Evolutionary conservation across 2,797 vertebrate genomes (phyloP), one percentile per base, ranked within the genome.

Genomic region (Poecilia gillii): DNA sequence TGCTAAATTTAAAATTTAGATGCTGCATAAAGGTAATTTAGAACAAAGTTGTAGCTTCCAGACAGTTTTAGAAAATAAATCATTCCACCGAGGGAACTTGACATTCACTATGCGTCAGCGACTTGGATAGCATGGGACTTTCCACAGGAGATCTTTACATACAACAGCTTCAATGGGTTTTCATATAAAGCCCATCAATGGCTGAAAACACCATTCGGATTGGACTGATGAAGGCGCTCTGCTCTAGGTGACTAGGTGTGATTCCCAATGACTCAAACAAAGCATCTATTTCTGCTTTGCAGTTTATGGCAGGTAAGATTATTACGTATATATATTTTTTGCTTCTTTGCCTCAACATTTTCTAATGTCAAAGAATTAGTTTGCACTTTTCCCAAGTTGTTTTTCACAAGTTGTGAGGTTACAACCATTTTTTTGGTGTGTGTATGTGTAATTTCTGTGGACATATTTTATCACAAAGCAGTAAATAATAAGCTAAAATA

Each of bases 261-360:
- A 31, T 47, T 47, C 43, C 8, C 73, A 71, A 95, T 94, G 94
- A 90, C 51, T 79, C 51, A 71, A 88, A 86, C 84, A 33, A 71
- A 79, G 78, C 81, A 49, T 20, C 76, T 93, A 51, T 93, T 88
- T 83, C 45, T 94, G 9, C 82, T 95, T 62, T 87, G 90, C 16
- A 74, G 84, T 89, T 86, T 93, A 7, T 93, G 74, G 68, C 93
- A 93, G 94, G 94, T 95, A 93, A 94, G 90, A 55, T 51, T n/a
- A 62, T 55, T 74, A 39, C 7, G 5, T 46, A 33, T 20, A 2
- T 12, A 13, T 46, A 11, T 18, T 7, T 28, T 23, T 45, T 62
- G 31, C 2, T 62, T 33, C 57, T 62, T 31, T 28, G 25, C 55
- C 31, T 33, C 31, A 33, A 33, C 33, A 18, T 12, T 74, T 36